These are phyloP conservation scores for Tachyglossus aculeatus DNA, from an alignment of 2,797 vertebrate species.

Conservation along the genomic window DNA sequence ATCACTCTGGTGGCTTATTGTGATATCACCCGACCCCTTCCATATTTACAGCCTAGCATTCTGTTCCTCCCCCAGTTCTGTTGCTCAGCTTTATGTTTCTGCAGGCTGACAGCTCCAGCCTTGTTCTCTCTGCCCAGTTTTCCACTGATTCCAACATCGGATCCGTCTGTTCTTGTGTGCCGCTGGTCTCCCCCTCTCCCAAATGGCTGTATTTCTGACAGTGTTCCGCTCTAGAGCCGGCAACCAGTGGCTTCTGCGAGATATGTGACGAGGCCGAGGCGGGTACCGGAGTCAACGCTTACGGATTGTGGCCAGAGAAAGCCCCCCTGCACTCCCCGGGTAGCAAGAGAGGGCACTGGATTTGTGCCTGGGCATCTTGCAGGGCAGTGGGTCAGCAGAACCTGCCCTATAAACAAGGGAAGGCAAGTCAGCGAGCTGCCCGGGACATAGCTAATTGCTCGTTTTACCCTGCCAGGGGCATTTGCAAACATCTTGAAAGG, in stretches of 20 bases:
- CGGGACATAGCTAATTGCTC: too few relatives aligned
- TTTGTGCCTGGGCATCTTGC: too few relatives aligned
- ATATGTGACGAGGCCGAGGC: neutral
- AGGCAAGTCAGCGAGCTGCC: too few relatives aligned
- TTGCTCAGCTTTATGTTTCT: neutral
- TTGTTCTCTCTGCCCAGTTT: neutral
- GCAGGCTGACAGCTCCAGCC: too few relatives aligned
- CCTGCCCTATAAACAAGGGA: too few relatives aligned
- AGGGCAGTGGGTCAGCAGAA: too few relatives aligned
- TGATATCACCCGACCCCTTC: neutral
- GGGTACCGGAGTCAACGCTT: neutral
- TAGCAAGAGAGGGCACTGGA: neutral
- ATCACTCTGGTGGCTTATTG: neutral
- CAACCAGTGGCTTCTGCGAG: neutral
- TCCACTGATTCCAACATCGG: neutral
- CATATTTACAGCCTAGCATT: neutral
- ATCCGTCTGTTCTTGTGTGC: neutral
- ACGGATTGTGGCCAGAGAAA: neutral
- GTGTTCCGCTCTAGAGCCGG: neutral
- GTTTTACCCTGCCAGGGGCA: too few relatives aligned
- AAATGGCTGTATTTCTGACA: neutral
- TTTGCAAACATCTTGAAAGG: too few relatives aligned
- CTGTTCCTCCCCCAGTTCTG: neutral
- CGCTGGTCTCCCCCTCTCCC: neutral
- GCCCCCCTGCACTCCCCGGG: neutral